These are phyloP conservation scores for Amblyraja radiata DNA, from an alignment of 2,797 vertebrate species.

Conservation along the genomic window DNA sequence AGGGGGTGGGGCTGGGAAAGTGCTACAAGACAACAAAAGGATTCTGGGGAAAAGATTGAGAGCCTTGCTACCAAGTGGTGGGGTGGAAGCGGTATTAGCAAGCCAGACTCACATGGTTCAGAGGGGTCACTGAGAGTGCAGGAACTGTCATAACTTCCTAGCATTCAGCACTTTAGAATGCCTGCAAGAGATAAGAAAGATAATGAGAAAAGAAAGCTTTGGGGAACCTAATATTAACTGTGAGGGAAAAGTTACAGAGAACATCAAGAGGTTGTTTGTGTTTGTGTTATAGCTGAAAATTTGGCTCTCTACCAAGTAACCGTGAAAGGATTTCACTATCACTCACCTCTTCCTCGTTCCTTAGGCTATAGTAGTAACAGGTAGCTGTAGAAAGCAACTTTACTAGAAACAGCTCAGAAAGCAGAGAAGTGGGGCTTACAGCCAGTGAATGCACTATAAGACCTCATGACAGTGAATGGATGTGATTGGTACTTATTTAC, in stretches of 20 bases:
- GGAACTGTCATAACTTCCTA: constrained; percentile 58
- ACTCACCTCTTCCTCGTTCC: not conserved
- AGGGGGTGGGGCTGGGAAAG: constrained; percentile 62
- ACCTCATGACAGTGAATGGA: not conserved
- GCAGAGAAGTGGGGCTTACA: not conserved
- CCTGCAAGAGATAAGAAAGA: constrained; percentile 29
- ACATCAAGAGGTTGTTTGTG: not conserved
- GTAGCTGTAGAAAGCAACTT: not conserved
- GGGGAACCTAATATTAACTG: constrained; percentile 8
- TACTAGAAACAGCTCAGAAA: not conserved
- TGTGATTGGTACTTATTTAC: not conserved
- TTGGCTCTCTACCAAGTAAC: not conserved
- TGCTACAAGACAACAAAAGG: constrained; percentile 68
- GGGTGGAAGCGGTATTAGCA: constrained; percentile 55
- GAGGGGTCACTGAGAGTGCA: constrained; percentile 80
- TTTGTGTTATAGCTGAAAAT: not conserved
- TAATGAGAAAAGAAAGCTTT: constrained; percentile 28
- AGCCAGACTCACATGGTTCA: constrained; percentile 71
- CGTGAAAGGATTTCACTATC: not conserved
- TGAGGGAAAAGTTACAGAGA: not conserved
- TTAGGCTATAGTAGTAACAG: not conserved
- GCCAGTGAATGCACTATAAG: not conserved
- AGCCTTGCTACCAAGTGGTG: constrained; percentile 54
- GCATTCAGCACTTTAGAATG: constrained; percentile 44
- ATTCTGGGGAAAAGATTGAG: constrained; percentile 63